Evolutionary conservation across 2,888 invertebrate species (phyloP), one percentile per base, ranked within the genome.

Genomic region (Lepidonotus clava): DNA sequence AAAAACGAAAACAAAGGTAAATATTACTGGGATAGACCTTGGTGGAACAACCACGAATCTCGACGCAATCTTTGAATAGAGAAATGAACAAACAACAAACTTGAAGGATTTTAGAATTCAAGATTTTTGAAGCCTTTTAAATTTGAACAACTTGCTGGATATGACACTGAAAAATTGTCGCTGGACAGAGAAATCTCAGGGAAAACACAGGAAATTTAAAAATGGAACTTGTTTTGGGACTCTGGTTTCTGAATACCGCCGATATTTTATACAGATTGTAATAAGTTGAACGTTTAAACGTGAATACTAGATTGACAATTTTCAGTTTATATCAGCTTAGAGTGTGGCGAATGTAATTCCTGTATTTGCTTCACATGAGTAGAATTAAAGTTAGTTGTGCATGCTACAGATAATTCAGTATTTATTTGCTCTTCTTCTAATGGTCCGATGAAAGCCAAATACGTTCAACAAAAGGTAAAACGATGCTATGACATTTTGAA

Each of bases 1-100:
- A 98, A 92, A 98, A 98, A 93, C 95, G 99, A 90, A 97, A 97
- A 0, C 99, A 98, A 77, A 87, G 90, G 90, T 90, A 71, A 71
- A 1, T 6, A n/a, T n/a, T n/a, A n/a, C n/a, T n/a, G n/a, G n/a
- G n/a, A n/a, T n/a, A n/a, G n/a, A n/a, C n/a, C n/a, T n/a, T n/a
- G n/a, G n/a, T 34, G 71, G 11, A 8, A 18, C 21, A 5, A 71
- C 14, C 4, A 71, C 38, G 8, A 11, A 46, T 46, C 8, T 46
- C 8, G 8, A 18, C 8, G 46, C 18, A 36, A 71, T 71, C 36
- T 24, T 2, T 66, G 11, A 5, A 21, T 71, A 32, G 24, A 66
- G 8, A 5, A 66, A 21, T 8, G 2, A 66, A 11, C 5, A 11
- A 11, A 32, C 71, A 1, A 36, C 21, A 67, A 67, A 67, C 18